phyloP scores from a whole-genome alignment of 92 coral and sea anemone genomes.

The Phenganax marumi region DNA sequence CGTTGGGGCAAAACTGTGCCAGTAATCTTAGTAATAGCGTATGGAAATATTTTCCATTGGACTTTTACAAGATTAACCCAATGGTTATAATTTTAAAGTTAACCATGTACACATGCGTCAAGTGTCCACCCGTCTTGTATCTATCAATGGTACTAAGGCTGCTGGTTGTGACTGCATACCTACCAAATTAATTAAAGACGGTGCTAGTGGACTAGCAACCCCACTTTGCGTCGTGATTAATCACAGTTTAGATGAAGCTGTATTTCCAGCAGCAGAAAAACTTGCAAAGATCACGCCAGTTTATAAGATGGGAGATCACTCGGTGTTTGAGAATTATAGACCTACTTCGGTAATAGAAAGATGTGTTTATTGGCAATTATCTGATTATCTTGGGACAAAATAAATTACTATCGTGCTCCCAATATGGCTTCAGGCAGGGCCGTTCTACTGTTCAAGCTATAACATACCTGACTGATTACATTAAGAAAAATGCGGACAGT shows the following conservation, averaged over 20 bases:
- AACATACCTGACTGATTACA: no score
- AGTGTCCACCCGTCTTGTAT: neutral
- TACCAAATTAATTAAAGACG: neutral
- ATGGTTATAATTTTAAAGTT: neutral
- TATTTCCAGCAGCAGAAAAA: conserved; percentile 9
- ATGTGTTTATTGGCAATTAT: no score
- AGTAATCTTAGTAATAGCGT: neutral
- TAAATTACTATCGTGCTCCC: neutral
- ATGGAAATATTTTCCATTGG: conserved; percentile 13
- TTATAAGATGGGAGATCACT: conserved; percentile 3
- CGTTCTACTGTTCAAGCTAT: no score
- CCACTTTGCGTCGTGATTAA: conserved; percentile 6
- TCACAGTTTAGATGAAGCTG: neutral
- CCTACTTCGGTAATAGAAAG: neutral
- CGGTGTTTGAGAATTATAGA: no score
- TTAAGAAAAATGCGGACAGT: no score
- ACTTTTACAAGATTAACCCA: conserved; percentile 2
- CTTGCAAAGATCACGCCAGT: no score
- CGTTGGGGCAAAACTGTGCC: neutral
- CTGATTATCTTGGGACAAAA: conserved; percentile 6
- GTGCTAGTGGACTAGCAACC: conserved; percentile 18
- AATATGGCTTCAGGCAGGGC: no score
- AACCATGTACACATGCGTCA: neutral
- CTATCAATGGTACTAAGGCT: no score
- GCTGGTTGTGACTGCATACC: conserved; percentile 9